These are phyloP conservation scores for Pandemis corylana DNA, from an alignment of 2,888 invertebrate species.

Conservation along the genomic window DNA sequence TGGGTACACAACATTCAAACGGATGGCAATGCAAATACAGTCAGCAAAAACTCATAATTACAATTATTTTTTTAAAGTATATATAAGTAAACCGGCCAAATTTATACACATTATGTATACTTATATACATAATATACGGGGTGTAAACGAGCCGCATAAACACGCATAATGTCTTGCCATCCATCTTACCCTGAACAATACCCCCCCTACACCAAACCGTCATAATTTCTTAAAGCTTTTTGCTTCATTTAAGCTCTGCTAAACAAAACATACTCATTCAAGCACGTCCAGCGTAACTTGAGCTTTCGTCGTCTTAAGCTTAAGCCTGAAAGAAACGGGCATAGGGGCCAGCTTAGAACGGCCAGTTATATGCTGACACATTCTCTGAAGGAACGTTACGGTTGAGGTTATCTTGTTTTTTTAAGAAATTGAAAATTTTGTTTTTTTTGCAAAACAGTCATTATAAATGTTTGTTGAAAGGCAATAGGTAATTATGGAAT, in stretches of 20 bases:
- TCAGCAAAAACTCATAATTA: too few relatives aligned
- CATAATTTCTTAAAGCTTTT: slow-evolving; percentile 64
- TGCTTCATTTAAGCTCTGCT: slow-evolving; percentile 66
- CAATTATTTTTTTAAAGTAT: too few relatives aligned
- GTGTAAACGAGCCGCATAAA: slow-evolving; percentile 28
- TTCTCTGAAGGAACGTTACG: slow-evolving; percentile 30
- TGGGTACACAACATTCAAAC: too few relatives aligned
- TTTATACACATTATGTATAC: neutral
- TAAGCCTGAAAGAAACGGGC: neutral
- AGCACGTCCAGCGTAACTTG: slow-evolving; percentile 49
- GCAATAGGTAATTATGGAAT: too few relatives aligned
- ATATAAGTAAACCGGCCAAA: neutral
- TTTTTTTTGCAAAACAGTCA: too few relatives aligned
- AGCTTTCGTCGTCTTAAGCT: slow-evolving; percentile 47
- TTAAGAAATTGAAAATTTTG: slow-evolving; percentile 25
- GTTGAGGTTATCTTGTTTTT: slow-evolving; percentile 30
- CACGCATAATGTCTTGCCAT: slow-evolving; percentile 47
- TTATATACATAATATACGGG: neutral
- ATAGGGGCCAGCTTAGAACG: slow-evolving; percentile 52
- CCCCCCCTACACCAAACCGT: slow-evolving; percentile 47
- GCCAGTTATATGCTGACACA: slow-evolving; percentile 46
- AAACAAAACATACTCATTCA: slow-evolving; percentile 59
- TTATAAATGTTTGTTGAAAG: too few relatives aligned
- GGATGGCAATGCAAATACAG: too few relatives aligned
- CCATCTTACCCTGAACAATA: slow-evolving; percentile 51